Percentiles rank a stretch among this genome's conserved stretches.
Evolutionary conservation across 2,113 vertebrate genomes (phyloP).

Genomic region (Orthonyx spaldingii): DNA sequence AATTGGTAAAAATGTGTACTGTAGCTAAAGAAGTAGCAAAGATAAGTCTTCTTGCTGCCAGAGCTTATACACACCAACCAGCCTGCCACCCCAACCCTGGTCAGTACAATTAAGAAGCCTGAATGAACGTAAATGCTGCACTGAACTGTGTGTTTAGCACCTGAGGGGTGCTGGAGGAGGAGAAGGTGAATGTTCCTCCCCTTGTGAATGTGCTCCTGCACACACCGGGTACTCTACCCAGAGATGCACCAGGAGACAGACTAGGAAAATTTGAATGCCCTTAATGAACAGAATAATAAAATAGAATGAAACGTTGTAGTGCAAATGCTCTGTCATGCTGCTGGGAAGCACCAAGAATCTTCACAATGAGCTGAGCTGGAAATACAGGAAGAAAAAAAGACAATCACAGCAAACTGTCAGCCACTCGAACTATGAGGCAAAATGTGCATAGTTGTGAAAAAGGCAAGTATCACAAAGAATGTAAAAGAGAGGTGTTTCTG

Average conservation of each 20-base stretch:
- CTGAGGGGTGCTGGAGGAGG: background rate
- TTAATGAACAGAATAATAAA: background rate
- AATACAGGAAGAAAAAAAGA: background rate
- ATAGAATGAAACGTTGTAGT: background rate
- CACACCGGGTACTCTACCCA: too few relatives aligned
- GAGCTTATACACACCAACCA: background rate
- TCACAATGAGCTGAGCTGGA: background rate
- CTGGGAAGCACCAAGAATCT: background rate
- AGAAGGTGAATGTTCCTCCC: background rate
- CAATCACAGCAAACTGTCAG: background rate
- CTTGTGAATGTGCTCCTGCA: background rate
- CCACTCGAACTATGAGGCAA: background rate
- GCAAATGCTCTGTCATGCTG: background rate
- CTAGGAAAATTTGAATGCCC: background rate
- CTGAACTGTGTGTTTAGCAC: background rate
- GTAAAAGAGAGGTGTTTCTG: background rate
- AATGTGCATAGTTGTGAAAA: background rate
- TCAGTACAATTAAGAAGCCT: background rate
- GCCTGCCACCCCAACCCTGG: background rate
- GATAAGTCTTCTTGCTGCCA: background rate
- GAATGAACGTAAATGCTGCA: background rate
- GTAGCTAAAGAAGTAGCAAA: background rate
- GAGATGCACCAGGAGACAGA: background rate
- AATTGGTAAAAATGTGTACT: background rate
- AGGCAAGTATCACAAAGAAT: background rate